Percentiles rank a stretch among this genome's conserved stretches.
phyloP scores from a whole-genome alignment of 2,113 vertebrate genomes.

The Redunca redunca region DNA sequence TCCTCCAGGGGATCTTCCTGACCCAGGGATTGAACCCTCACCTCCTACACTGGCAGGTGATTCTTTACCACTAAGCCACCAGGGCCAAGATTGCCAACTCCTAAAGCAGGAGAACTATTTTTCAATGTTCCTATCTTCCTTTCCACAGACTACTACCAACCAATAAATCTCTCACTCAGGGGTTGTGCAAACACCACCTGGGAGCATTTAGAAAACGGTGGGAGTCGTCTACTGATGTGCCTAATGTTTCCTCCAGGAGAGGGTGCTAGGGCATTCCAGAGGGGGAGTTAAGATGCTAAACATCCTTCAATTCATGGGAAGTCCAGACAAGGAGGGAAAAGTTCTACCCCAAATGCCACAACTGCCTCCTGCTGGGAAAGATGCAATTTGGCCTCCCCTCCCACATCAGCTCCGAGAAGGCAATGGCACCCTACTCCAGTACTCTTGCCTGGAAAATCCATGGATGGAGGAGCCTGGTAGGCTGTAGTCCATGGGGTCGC shows the following conservation, averaged over 20 bases:
- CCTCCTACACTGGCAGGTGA: neutral
- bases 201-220: neutral
- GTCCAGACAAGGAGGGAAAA: neutral
- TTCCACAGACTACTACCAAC: neutral
- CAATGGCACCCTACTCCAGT: too few relatives aligned
- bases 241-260: neutral
- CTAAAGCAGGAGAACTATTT: neutral
- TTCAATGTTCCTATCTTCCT: neutral
- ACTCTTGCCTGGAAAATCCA: too few relatives aligned
- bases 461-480: too few relatives aligned
- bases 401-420: neutral
- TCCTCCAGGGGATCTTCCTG: neutral
- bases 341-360: neutral
- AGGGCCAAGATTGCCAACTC: neutral
- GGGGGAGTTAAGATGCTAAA: neutral
- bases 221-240: neutral
- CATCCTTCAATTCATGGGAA: neutral
- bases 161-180: neutral
- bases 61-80: neutral
- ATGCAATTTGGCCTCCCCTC: neutral
- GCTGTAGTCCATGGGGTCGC: too few relatives aligned
- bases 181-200: too few relatives aligned
- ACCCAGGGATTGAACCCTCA: neutral
- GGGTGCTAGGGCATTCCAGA: neutral
- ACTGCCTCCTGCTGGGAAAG: neutral